These are phyloP conservation scores for Harmothoe impar DNA, from an alignment of 2,888 invertebrate genomes.

Conservation along the genomic window DNA sequence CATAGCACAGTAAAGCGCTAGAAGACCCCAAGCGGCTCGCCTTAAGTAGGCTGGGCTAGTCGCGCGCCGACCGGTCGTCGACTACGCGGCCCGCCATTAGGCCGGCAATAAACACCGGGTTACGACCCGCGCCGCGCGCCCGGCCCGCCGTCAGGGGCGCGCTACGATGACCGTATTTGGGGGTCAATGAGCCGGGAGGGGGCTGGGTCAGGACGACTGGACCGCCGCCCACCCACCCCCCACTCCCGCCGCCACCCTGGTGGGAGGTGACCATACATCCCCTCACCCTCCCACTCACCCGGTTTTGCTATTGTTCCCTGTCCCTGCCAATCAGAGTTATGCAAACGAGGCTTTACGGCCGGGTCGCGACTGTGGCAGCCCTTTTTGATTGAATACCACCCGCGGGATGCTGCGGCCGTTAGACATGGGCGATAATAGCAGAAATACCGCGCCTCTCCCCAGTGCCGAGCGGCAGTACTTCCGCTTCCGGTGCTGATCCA, in stretches of 20 bases:
- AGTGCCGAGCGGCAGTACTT: neutral
- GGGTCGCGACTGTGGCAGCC: conserved; percentile 1
- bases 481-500: conserved; percentile 1
- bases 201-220: neutral
- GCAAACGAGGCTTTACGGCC: neutral
- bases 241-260: neutral
- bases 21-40: neutral
- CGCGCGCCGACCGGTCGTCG: neutral
- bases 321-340: neutral
- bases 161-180: conserved; percentile 20
- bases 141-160: neutral
- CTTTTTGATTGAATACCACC: conserved; percentile 4
- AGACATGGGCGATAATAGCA: conserved; percentile 20
- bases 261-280: neutral
- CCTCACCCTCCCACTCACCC: neutral
- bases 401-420: neutral
- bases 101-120: conserved; percentile 40
- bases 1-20: too few species aligned
- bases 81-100: conserved; percentile 30
- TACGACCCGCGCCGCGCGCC: neutral
- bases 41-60: neutral
- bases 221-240: neutral
- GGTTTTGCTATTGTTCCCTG: neutral
- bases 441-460: neutral
- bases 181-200: conserved; percentile 36